These are phyloP conservation scores for Grapholita molesta DNA, from an alignment of 1,140 invertebrate species.

Conservation along the genomic window DNA sequence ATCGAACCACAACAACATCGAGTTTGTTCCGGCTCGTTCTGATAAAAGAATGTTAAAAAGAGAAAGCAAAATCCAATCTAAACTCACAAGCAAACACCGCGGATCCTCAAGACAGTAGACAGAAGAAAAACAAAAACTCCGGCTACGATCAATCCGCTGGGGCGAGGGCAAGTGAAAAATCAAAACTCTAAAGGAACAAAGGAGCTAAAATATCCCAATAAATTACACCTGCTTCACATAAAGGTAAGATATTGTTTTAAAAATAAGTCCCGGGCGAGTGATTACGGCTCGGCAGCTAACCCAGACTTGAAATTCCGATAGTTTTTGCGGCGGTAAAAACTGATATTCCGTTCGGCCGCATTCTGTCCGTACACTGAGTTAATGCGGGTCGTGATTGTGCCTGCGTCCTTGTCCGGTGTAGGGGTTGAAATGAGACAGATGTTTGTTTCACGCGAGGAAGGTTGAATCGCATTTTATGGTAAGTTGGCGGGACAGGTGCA, in stretches of 20 bases:
- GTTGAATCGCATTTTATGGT: slow-evolving; percentile 69
- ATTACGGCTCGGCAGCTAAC: slow-evolving; percentile 56
- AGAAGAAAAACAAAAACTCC: slow-evolving; percentile 68
- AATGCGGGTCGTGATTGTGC: slow-evolving; percentile 68
- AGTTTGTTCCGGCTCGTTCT: slow-evolving; percentile 8
- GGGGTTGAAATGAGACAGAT: slow-evolving; percentile 24
- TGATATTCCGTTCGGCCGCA: slow-evolving; percentile 68
- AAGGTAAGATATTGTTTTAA: slow-evolving; percentile 69
- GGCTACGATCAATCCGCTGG: slow-evolving; percentile 49
- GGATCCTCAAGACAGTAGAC: slow-evolving; percentile 62
- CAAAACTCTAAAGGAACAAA: slow-evolving; percentile 45
- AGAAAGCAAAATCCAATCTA: slow-evolving; percentile 59
- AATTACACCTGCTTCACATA: slow-evolving; percentile 67
- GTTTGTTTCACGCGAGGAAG: slow-evolving; percentile 57
- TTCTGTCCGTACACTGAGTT: slow-evolving; percentile 67
- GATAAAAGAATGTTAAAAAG: slow-evolving; percentile 39
- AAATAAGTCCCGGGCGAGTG: slow-evolving; percentile 59
- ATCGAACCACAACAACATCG: slow-evolving; percentile 26
- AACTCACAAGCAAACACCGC: slow-evolving; percentile 63
- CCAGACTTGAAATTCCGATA: slow-evolving; percentile 69
- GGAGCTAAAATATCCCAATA: slow-evolving; percentile 49
- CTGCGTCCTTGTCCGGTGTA: slow-evolving; percentile 36
- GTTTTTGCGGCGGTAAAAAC: slow-evolving; percentile 75
- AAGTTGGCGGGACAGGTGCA: slow-evolving; percentile 71
- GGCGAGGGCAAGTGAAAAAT: slow-evolving; percentile 51